Evolutionary conservation across 2,888 invertebrate genomes (phyloP), one percentile per base, ranked within the genome.

Genomic region (Embidobia sp.): DNA sequence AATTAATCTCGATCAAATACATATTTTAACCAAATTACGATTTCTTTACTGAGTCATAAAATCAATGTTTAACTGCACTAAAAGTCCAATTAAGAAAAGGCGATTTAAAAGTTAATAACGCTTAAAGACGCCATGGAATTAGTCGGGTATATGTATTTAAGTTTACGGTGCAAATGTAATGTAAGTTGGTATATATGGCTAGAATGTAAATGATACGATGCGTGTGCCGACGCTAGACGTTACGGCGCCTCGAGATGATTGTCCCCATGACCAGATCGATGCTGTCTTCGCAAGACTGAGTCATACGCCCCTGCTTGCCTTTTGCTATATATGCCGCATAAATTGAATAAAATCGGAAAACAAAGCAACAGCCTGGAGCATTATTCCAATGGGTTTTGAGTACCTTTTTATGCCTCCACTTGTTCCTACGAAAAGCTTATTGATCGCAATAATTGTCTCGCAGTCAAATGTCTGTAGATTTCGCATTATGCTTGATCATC

Each of bases 171-270:
- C 22, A 66, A n/a, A n/a, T n/a, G n/a, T n/a, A n/a, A n/a, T n/a
- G n/a, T n/a, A n/a, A n/a, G n/a, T 42, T 51, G 11, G 8, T 26
- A 13, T 51, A 8, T 27, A 40, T 37, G 31, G 55, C 10, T 40
- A 22, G 26, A 22, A 69, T 42, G 49, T 63, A 53, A 66, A 70
- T 42, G 49, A 42, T 49, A 16, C 44, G 51, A 55, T 53, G 70
- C 67, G 70, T 77, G 61, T 83, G 79, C 79, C 83, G 85, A 84
- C 84, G 84, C 83, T 83, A 89, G 89, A 89, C 90, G 85, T 88
- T 85, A 84, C 79, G 86, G 88, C 88, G 88, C 87, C 87, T 87
- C 84, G 80, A 84, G 85, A 87, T 86, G 85, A 86, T 87, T 85
- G 85, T 86, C 83, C 82, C 66, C 80, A 83, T 83, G 80, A 81